These are phyloP conservation scores for Orientallactaga sibirica DNA, from an alignment of 2,797 vertebrate species.

Conservation along the genomic window DNA sequence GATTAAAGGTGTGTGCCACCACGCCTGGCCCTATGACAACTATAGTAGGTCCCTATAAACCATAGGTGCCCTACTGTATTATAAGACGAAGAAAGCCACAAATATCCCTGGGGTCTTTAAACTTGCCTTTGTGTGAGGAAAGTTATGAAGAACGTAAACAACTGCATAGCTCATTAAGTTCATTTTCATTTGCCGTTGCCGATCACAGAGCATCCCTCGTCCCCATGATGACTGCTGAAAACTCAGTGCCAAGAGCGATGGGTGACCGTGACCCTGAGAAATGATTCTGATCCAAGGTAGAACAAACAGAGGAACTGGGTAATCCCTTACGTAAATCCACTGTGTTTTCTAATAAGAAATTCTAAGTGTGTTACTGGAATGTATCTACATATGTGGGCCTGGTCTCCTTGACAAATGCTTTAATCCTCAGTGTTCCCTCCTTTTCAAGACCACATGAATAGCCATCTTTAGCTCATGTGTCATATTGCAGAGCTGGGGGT, in stretches of 20 bases:
- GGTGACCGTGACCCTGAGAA: slow-evolving; percentile 79
- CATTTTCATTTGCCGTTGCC: slow-evolving; percentile 74
- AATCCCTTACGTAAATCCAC: slow-evolving; percentile 31
- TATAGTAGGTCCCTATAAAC: background rate
- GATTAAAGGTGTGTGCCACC: no score
- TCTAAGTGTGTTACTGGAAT: slow-evolving; percentile 27
- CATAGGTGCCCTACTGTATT: background rate
- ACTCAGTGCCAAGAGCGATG: slow-evolving; percentile 80
- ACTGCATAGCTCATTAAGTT: slow-evolving; percentile 65
- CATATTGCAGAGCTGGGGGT: background rate
- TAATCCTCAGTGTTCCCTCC: background rate
- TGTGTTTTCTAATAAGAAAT: slow-evolving; percentile 34
- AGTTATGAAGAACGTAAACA: slow-evolving; percentile 74
- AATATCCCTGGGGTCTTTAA: slow-evolving; percentile 18
- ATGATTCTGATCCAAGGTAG: slow-evolving; percentile 69
- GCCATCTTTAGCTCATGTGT: background rate
- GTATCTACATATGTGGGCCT: background rate
- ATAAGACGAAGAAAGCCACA: background rate
- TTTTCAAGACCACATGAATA: background rate
- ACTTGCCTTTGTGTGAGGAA: slow-evolving; percentile 20
- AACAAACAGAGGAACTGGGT: slow-evolving; percentile 1
- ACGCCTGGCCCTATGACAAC: no score
- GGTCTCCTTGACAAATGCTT: background rate
- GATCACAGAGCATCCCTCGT: slow-evolving; percentile 57
- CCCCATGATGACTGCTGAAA: slow-evolving; percentile 70